Conservation (phyloP, 2,888 invertebrate species). For the Conus canariensis region DNA sequence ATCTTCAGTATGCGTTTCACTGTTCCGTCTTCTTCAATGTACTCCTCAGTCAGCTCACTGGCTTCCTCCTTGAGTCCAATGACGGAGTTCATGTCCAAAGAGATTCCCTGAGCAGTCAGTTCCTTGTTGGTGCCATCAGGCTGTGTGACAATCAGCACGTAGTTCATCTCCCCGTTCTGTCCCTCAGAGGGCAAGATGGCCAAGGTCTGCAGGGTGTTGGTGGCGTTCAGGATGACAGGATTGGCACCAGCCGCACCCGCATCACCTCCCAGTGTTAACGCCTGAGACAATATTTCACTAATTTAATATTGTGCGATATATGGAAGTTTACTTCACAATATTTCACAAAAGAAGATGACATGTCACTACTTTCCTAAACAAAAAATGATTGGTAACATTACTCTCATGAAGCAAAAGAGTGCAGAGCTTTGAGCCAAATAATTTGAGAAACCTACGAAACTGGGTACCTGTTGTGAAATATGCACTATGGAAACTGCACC, state of each 20-base stretch:
- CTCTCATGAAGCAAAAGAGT: too few relatives aligned
- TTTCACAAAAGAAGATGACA: too few relatives aligned
- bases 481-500: too few relatives aligned
- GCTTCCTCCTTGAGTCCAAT: slow-evolving; percentile 87
- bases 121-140: slow-evolving; percentile 80
- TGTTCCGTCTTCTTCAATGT: slow-evolving; percentile 82
- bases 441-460: too few relatives aligned
- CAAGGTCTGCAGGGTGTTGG: slow-evolving; percentile 87
- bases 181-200: slow-evolving; percentile 90
- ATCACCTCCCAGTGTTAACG: slow-evolving; percentile 38
- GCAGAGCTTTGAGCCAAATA: too few relatives aligned
- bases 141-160: slow-evolving; percentile 89
- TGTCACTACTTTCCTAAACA: too few relatives aligned
- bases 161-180: slow-evolving; percentile 90
- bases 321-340: too few relatives aligned
- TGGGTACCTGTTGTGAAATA: too few relatives aligned
- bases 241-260: slow-evolving; percentile 30
- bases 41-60: slow-evolving; percentile 68
- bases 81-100: slow-evolving; percentile 80
- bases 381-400: too few relatives aligned
- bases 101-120: slow-evolving; percentile 27
- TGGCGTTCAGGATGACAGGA: slow-evolving; percentile 75
- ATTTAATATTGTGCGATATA: too few relatives aligned
- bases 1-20: slow-evolving; percentile 85
- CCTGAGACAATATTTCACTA: neutral